Evolutionary conservation across 2,888 invertebrate genomes (phyloP).

Genomic region (Scotopteryx bipunctaria): DNA sequence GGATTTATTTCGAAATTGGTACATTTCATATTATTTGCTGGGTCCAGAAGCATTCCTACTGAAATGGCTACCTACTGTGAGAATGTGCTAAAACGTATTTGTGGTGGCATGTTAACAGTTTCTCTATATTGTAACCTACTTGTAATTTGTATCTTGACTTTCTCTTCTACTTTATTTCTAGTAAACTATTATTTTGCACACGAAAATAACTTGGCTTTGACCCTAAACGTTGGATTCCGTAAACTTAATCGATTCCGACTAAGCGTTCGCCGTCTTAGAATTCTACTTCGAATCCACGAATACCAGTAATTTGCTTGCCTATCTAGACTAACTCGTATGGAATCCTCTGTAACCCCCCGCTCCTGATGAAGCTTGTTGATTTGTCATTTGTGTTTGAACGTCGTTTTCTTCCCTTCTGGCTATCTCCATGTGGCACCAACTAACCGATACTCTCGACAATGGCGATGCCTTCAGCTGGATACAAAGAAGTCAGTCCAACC

Average conservation of each 20-base stretch:
- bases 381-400: constrained; percentile 75
- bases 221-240: constrained; percentile 20
- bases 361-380: constrained; percentile 66
- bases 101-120: constrained; percentile 64
- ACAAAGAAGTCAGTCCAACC: constrained; percentile 81
- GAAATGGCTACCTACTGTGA: constrained; percentile 63
- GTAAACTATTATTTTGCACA: constrained; percentile 40
- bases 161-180: constrained; percentile 35
- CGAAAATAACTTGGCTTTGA: constrained; percentile 30
- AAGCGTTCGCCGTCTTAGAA: constrained; percentile 4
- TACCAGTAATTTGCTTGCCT: constrained; percentile 17
- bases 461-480: constrained; percentile 75
- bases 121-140: constrained; percentile 40
- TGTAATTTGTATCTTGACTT: constrained; percentile 41
- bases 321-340: constrained; percentile 7
- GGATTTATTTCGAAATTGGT: constrained; percentile 49
- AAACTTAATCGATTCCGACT: neutral
- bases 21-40: constrained; percentile 55
- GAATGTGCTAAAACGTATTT: constrained; percentile 65
- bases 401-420: constrained; percentile 82
- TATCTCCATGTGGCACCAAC: constrained; percentile 78
- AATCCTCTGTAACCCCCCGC: constrained; percentile 42
- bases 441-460: constrained; percentile 69
- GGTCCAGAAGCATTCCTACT: constrained; percentile 49
- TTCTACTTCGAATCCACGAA: neutral